Evolutionary conservation across 2,888 invertebrate species (phyloP).

Genomic region (Lysandra bellargus): DNA sequence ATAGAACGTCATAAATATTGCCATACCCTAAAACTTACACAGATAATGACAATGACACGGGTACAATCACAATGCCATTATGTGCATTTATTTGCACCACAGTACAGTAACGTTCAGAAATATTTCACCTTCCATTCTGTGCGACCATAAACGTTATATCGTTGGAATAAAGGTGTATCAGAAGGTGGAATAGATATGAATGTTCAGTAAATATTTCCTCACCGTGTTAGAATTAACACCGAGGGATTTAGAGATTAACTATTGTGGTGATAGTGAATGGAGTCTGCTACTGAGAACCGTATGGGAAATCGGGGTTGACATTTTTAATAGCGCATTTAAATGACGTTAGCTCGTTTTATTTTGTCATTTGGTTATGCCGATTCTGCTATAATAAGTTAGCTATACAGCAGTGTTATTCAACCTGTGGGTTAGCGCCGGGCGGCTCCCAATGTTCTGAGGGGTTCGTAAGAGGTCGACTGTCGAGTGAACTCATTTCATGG

Average conservation of each 20-base stretch:
- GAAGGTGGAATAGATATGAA: background rate
- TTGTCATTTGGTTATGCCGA: background rate
- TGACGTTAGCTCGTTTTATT: background rate
- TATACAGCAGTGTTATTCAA: no score
- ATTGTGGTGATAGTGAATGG: conserved; percentile 16
- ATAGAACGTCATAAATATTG: background rate
- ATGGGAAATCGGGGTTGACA: conserved; percentile 12
- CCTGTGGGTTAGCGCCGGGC: no score
- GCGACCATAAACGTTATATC: no score
- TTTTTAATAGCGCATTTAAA: background rate
- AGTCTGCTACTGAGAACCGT: conserved; percentile 30
- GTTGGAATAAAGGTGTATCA: background rate
- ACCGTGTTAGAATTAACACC: conserved; percentile 73
- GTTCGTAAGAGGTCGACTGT: no score
- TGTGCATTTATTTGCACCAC: conserved; percentile 72
- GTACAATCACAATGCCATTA: conserved; percentile 68
- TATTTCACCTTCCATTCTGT: background rate
- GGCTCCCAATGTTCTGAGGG: no score
- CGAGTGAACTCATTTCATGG: no score
- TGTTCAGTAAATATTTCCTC: conserved; percentile 37
- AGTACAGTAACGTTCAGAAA: conserved; percentile 52
- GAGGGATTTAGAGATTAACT: conserved; percentile 34
- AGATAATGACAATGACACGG: conserved; percentile 60
- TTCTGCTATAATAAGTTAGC: no score
- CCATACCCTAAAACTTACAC: conserved; percentile 56